Base-by-base conservation (phyloP, 2,797 vertebrate species). In the Etheostoma nigrum region DNA sequence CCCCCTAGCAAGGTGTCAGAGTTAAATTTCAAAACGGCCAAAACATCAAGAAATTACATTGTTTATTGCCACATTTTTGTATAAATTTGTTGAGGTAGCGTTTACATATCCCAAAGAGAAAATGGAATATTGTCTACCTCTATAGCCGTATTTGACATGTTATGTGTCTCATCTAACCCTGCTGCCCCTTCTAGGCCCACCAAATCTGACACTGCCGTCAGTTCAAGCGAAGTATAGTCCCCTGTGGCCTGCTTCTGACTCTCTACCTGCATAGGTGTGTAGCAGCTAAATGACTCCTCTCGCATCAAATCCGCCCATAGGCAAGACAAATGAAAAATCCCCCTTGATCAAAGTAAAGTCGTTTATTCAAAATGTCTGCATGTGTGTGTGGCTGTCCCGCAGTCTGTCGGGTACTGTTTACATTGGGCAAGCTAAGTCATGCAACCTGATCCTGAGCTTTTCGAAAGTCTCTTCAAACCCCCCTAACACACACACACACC, bases 391-490 rank as follows among this genome's bases (percentile, higher is more conserved):
- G 84, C 14, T 40, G 45, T 52, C 23, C 42, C 60, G 44, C 33
- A 71, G 53, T 61, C 72, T 86, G 81, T 76, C 16, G 66, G 86
- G 82, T 72, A 66, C 85, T 94, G 90, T 93, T 94, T 93, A 93
- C 90, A 87, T 83, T 92, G 84, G 74, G 79, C 86, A 88, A 88
- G 86, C 83, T 75, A 91, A 90, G 89, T 88, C 91, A 88, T 91
- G 93, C 91, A 94, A 94, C 86, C 75, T 83, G 91, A 94, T 91
- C 88, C 81, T 60, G 14, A 63, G 79, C 82, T 83, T 86, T 90
- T 67, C 66, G 78, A 79, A 74, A 74, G 68, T 33, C 74, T 72
- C 78, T 60, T 75, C 45, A 65, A 70, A 30, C 44, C 82, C 57
- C 66, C 54, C 59, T 21, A 54, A 40, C 74, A 15, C 14, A 71